Evolutionary conservation across 2,888 invertebrate species (phyloP).

Genomic region (Lycaena phlaeas): DNA sequence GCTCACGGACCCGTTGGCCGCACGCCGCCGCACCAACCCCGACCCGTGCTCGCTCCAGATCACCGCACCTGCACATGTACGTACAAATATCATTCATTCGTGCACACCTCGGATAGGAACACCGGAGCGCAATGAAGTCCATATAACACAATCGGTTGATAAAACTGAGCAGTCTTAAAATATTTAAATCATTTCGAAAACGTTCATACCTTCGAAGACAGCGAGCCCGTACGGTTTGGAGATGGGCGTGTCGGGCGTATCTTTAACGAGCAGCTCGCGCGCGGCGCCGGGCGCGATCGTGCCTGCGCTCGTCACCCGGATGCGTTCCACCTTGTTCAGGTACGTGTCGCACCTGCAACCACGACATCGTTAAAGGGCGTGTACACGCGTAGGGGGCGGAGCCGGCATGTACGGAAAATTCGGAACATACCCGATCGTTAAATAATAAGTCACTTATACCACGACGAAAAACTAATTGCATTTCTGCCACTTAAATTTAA

Average conservation of each 20-base stretch:
- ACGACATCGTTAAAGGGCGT: not conserved
- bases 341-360: slow-evolving; percentile 78
- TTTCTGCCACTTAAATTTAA: too few relatives aligned
- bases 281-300: slow-evolving; percentile 20
- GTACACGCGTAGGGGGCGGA: not conserved
- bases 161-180: too few relatives aligned
- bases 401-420: too few relatives aligned
- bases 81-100: not conserved
- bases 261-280: slow-evolving; percentile 53
- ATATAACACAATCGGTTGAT: too few relatives aligned
- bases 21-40: slow-evolving; percentile 78
- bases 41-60: slow-evolving; percentile 81
- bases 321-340: slow-evolving; percentile 76
- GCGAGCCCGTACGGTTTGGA: slow-evolving; percentile 81
- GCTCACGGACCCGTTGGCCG: slow-evolving; percentile 66
- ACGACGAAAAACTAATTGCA: too few relatives aligned
- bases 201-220: slow-evolving; percentile 58
- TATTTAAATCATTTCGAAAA: too few relatives aligned
- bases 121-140: too few relatives aligned
- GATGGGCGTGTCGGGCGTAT: slow-evolving; percentile 42
- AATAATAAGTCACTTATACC: too few relatives aligned
- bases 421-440: too few relatives aligned
- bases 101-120: too few relatives aligned
- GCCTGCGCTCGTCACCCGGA: slow-evolving; percentile 37
- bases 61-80: slow-evolving; percentile 70